Base-by-base conservation (phyloP, 1,140 invertebrate genomes). In the Zophobas atratus region DNA sequence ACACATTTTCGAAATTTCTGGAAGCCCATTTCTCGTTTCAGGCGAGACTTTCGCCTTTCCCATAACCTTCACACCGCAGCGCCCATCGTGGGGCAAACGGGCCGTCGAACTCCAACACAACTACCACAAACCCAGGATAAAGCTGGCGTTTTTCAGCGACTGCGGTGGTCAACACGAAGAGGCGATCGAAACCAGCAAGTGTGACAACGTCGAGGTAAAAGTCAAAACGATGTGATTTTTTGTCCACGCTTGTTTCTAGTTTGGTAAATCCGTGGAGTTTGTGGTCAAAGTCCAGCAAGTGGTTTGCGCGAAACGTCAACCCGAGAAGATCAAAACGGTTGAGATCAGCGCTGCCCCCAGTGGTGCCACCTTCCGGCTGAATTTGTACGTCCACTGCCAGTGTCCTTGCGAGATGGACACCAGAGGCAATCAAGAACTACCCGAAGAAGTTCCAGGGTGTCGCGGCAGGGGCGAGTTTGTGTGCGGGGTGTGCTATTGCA, bases 361-460 rank as follows among this genome's bases (percentile, higher is more conserved):
- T 6, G 8, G n/a, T 67, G 60, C 8, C 1, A 32, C 8, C 20
- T 43, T 67, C n/a, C 39, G 60, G 8, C 35, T 67, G 39, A 20
- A 67, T 43, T 41, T 67, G 38, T 67, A 67, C 60, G 60, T 39
- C 43, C 43, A 67, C 20, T 67, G 60, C 60, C 34, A 67, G 6
- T 67, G 60, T 67, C 60, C 60, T 67, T 67, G 60, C 60, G 60
- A 67, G 33, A 43, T 67, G 38, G 60, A 60, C 8, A 32, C 35
- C 20, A 51, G 0, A 0, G 3, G 4, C 49, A 32, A 39, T 39
- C 39, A 41, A 4, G n/a, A 48, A 5, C 49, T 20, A 2, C 60
- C 60, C 6, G 43, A 43, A 36, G 38, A 43, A 5, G 35, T 43
- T 36, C 39, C 38, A 6, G 8, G 39, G 4, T 63, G 57, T 32